Conservation (phyloP, 2,888 invertebrate species). For the Apotomis turbidana region DNA sequence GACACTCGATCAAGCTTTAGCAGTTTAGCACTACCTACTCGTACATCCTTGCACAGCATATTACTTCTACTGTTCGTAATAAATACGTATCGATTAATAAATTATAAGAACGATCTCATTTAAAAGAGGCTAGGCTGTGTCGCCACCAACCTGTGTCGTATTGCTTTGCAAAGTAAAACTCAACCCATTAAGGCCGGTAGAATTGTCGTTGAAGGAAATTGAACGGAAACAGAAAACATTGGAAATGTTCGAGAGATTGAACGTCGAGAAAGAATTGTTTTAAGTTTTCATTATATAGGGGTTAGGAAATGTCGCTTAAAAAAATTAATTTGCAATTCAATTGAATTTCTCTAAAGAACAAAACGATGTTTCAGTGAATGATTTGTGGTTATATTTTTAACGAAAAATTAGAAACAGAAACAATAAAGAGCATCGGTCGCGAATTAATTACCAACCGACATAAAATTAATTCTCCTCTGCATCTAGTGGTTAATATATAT, state of each 20-base stretch:
- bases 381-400: neutral
- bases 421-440: neutral
- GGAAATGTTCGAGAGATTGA: slow-evolving; percentile 38
- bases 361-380: slow-evolving; percentile 3
- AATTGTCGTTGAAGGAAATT: slow-evolving; percentile 38
- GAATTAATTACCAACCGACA: neutral
- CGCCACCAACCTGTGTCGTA: slow-evolving; percentile 31
- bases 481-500: too few relatives aligned
- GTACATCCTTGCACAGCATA: too few relatives aligned
- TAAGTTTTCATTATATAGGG: slow-evolving; percentile 27
- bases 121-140: slow-evolving; percentile 11
- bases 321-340: slow-evolving; percentile 28
- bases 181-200: slow-evolving; percentile 34
- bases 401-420: neutral
- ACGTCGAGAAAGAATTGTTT: slow-evolving; percentile 27
- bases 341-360: slow-evolving; percentile 7
- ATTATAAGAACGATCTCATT: slow-evolving; percentile 15
- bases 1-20: too few relatives aligned
- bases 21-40: too few relatives aligned
- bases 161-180: slow-evolving; percentile 39
- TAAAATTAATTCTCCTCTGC: too few relatives aligned
- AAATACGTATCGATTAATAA: neutral
- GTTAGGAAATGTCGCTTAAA: slow-evolving; percentile 16
- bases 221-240: slow-evolving; percentile 42
- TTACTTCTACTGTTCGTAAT: neutral